Evolutionary conservation across 2,113 vertebrate species (phyloP).

Genomic region (human): GRCh38 chr6:147619001-147619500

Average conservation of each 20-base stretch:
- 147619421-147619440: no score
- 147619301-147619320: background rate
- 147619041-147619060: background rate
- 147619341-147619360: background rate
- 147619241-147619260: background rate
- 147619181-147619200: background rate
- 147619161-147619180: background rate
- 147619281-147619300: background rate
- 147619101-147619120: background rate
- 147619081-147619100: background rate
- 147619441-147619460: no score
- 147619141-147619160: background rate
- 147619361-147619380: background rate
- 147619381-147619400: background rate
- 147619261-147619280: background rate
- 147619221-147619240: background rate
- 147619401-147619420: background rate
- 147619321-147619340: background rate
- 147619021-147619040: background rate
- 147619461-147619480: no score
- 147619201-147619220: background rate
- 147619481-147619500: background rate
- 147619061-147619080: background rate
- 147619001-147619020: background rate
- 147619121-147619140: background rate